Evolutionary conservation across 1,140 invertebrate genomes (phyloP).

Genomic region (Diprion similis): DNA sequence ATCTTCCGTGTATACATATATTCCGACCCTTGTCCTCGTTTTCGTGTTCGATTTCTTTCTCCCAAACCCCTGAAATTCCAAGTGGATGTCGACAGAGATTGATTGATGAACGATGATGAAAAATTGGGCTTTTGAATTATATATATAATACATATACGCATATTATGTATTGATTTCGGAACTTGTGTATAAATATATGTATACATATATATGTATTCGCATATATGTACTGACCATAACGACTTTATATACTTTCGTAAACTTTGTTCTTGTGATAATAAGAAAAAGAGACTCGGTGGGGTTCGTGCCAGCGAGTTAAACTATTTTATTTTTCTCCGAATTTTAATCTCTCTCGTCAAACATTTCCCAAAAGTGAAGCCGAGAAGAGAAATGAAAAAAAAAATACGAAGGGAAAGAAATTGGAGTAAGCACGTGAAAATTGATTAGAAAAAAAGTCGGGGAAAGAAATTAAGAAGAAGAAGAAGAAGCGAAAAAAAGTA

Average conservation of each 20-base stretch:
- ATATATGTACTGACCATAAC: too few relatives aligned
- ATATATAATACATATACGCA: conserved; percentile 22
- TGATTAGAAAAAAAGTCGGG: conserved; percentile 13
- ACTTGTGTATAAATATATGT: conserved; percentile 12
- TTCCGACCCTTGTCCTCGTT: too few relatives aligned
- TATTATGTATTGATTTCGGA: conserved; percentile 16
- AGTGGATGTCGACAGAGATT: background rate
- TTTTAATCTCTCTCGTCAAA: conserved; percentile 12
- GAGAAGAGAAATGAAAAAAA: too few relatives aligned
- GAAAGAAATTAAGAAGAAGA: too few relatives aligned
- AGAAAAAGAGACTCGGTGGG: conserved; percentile 20
- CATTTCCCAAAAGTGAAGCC: background rate
- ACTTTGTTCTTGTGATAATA: conserved; percentile 21
- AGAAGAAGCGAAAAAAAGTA: too few relatives aligned
- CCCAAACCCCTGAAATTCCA: background rate
- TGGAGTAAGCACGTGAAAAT: conserved; percentile 16
- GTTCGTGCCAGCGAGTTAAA: conserved; percentile 27
- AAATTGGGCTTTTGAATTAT: conserved; percentile 22
- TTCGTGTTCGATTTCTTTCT: too few relatives aligned
- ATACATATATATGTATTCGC: background rate
- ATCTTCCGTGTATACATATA: too few relatives aligned
- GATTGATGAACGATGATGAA: conserved; percentile 10
- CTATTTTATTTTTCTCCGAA: conserved; percentile 20
- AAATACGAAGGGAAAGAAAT: background rate
- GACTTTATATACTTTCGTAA: background rate